Percentiles rank a stretch among this genome's conserved stretches.
Conservation (phyloP, 2,113 vertebrate species). For the Toxotes jaculatrix region DNA sequence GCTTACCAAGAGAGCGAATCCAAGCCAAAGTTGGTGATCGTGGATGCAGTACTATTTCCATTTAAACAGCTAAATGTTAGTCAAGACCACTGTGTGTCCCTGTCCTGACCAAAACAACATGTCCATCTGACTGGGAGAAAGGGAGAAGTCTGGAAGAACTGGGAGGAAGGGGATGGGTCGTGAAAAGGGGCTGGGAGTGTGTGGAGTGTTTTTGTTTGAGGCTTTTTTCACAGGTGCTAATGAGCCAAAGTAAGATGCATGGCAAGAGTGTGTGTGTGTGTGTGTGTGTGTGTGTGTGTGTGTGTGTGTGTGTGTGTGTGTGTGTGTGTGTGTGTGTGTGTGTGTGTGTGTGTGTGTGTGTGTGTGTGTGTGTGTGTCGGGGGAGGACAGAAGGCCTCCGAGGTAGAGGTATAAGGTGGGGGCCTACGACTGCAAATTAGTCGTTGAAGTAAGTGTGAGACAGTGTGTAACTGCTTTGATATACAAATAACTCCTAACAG, state of each 20-base stretch:
- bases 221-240: constrained; percentile 79
- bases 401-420: neutral
- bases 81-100: neutral
- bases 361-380: constrained; percentile 27
- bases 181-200: constrained; percentile 38
- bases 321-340: neutral
- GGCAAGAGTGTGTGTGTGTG: constrained; percentile 4
- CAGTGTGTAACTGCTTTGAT: constrained; percentile 23
- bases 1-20: constrained; percentile 79
- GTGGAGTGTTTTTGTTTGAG: constrained; percentile 54
- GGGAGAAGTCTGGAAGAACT: constrained; percentile 16
- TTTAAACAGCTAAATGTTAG: constrained; percentile 31
- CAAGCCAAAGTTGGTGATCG: constrained; percentile 71
- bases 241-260: constrained; percentile 51
- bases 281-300: neutral
- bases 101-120: constrained; percentile 43
- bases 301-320: constrained; percentile 10
- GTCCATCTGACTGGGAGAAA: constrained; percentile 43
- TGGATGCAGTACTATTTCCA: constrained; percentile 74
- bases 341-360: constrained; percentile 1
- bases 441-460: constrained; percentile 45
- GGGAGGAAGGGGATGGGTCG: constrained; percentile 57
- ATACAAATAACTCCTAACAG: neutral
- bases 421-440: constrained; percentile 32
- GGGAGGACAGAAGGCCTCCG: constrained; percentile 21